These are phyloP conservation scores for Leptogaster cylindrica DNA, from an alignment of 2,888 invertebrate genomes.

Conservation along the genomic window DNA sequence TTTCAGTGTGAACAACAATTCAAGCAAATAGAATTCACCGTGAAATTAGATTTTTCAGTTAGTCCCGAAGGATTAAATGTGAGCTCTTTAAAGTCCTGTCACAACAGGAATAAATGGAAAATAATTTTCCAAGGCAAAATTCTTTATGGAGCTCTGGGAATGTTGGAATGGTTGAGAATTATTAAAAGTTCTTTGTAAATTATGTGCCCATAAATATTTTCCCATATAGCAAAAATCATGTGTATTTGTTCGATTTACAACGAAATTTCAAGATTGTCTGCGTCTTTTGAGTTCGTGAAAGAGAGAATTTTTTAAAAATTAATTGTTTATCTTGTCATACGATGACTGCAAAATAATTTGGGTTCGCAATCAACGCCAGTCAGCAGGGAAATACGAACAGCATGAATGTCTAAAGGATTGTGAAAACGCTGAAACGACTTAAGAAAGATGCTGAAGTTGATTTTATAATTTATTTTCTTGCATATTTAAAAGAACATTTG, in stretches of 20 bases:
- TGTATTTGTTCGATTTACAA: too few species aligned
- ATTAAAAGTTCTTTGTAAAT: too few species aligned
- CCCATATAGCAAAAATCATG: too few species aligned
- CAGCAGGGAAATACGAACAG: background rate
- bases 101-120: background rate
- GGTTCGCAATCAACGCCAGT: background rate
- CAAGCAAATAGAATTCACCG: constrained; percentile 17
- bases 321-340: too few species aligned
- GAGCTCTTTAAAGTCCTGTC: background rate
- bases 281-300: too few species aligned
- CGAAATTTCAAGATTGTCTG: too few species aligned
- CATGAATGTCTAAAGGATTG: background rate
- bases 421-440: background rate
- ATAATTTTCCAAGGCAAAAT: background rate
- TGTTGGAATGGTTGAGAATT: too few species aligned
- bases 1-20: background rate
- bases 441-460: background rate
- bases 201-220: too few species aligned
- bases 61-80: background rate
- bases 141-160: background rate
- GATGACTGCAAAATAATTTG: too few species aligned
- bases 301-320: too few species aligned
- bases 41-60: constrained; percentile 27
- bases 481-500: constrained; percentile 27
- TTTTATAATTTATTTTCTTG: constrained; percentile 1